Evolutionary conservation across 2,888 invertebrate species (phyloP), one percentile per base, ranked within the genome.

Genomic region (Xylophagus ater): DNA sequence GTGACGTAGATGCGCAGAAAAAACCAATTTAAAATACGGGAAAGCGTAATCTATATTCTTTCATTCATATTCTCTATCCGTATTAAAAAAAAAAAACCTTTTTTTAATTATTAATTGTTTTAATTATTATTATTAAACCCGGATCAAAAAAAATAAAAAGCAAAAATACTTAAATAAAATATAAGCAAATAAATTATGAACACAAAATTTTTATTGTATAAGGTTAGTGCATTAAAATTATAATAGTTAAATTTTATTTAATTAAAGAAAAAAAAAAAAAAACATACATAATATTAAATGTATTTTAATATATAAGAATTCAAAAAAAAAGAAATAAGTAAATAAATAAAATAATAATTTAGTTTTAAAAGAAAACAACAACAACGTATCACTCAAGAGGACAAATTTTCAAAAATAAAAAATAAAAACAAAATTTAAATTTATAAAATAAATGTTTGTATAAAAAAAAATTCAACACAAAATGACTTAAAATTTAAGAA

Each of bases 221-320:
- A 60, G 60, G 60, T 60, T 60, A 60, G 60, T 60, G 60, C 60
- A 60, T 58, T 50, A 29, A 32, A 41, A 26, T 20, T 12, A 36
- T 17, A 41, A 36, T 38, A 44, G 39, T 12, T 32, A 26, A 43
- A 43, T 40, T 43, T 36, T 33, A 40, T 40, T 43, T 40, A 40
- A 43, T 33, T 8, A 36, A 4, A 29, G 29, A 19, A 30, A 36
- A 19, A 29, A 19, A 15, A 25, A 35, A 29, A 33, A 25, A 39
- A 26, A 18, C 9, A 28, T 7, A 10, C 7, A 2, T 10, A 28
- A 28, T 5, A 28, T 12, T 2, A 28, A 28, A 8, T 14, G 12
- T 14, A 23, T 10, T 10, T 5, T 20, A 20, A 7, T 20, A 8
- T 20, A 23, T 23, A 23, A 23, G n/a, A 9, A 23, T 4, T 23